These are phyloP conservation scores for Ondatra zibethicus DNA, from an alignment of 2,113 vertebrate species.

Conservation along the genomic window DNA sequence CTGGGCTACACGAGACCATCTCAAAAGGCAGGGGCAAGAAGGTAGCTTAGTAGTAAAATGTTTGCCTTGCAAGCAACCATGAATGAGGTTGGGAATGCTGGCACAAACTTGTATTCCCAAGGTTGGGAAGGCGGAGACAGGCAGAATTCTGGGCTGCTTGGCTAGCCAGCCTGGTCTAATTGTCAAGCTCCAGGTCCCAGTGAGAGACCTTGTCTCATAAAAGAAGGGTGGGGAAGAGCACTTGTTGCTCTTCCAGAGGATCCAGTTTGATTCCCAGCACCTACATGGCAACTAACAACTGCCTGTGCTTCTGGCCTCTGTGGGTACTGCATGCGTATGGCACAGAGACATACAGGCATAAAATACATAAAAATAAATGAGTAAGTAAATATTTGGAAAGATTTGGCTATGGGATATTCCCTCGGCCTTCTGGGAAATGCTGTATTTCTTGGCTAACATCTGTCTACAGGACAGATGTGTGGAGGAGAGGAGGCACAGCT, in stretches of 20 bases:
- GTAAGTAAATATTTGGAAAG: neutral
- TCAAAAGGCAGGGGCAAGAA: neutral
- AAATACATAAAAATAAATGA: neutral
- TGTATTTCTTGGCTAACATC: neutral
- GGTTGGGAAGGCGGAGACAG: neutral
- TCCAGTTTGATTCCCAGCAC: neutral
- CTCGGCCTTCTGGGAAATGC: neutral
- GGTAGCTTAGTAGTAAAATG: neutral
- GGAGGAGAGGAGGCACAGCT: neutral
- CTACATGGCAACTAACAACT: neutral
- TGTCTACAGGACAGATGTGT: neutral
- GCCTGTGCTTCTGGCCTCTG: neutral
- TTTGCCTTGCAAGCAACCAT: neutral
- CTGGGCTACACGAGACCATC: neutral
- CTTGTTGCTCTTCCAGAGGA: neutral
- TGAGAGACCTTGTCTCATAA: neutral
- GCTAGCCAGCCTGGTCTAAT: neutral
- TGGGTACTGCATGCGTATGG: neutral
- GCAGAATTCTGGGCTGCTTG: neutral
- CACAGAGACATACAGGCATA: neutral
- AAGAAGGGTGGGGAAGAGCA: neutral
- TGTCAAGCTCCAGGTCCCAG: neutral
- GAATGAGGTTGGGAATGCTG: too few species aligned
- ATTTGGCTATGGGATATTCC: neutral
- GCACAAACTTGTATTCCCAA: neutral